These are phyloP conservation scores for Bubo blakistoni DNA, from an alignment of 2,113 vertebrate genomes.

Conservation along the genomic window DNA sequence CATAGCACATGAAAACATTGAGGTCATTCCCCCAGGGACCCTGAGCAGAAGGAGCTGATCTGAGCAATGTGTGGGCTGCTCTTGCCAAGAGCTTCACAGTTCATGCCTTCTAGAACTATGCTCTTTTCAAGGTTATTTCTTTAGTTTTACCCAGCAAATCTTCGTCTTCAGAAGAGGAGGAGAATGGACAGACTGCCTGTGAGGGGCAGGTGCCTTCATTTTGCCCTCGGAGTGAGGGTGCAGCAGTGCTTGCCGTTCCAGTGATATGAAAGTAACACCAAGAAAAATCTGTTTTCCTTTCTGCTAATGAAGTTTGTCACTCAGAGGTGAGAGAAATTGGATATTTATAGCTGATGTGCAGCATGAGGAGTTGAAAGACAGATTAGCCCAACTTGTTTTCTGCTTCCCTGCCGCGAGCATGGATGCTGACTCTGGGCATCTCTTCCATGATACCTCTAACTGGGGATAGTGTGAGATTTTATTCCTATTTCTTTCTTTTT, in stretches of 20 bases:
- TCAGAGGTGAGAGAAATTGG: not conserved
- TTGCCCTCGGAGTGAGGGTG: not conserved
- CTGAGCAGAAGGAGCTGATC: not conserved
- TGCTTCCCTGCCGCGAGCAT: rapidly evolving
- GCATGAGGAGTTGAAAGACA: not conserved
- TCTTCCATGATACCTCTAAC: not conserved
- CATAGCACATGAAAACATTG: not conserved
- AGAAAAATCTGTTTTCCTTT: not conserved
- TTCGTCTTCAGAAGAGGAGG: not conserved
- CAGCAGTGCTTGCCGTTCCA: not conserved
- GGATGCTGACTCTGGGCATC: not conserved
- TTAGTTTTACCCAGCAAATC: not conserved
- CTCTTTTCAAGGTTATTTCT: not conserved
- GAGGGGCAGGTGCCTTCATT: not conserved
- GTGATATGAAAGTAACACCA: not conserved
- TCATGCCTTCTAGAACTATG: not conserved
- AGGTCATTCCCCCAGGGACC: not conserved
- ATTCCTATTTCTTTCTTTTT: not conserved
- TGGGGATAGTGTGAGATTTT: rapidly evolving
- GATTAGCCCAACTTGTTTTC: not conserved
- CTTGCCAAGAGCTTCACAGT: rapidly evolving
- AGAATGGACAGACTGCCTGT: rapidly evolving
- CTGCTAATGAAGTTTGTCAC: not conserved
- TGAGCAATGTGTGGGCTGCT: not conserved
- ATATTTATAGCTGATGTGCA: not conserved